phyloP scores from a whole-genome alignment of 1,140 invertebrate species.

The Drosophila chauvacae region DNA sequence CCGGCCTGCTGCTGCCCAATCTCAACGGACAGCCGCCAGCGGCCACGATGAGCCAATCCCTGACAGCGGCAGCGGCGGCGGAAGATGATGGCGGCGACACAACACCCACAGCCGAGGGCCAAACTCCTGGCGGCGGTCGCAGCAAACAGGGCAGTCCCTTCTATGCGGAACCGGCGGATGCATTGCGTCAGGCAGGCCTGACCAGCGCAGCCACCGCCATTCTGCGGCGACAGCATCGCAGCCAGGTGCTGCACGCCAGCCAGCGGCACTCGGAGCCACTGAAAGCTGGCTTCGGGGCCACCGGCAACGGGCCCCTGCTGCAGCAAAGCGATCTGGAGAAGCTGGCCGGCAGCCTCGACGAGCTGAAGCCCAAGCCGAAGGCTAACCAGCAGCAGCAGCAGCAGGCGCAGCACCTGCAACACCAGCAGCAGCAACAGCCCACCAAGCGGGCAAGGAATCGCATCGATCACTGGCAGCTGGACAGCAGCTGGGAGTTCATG shows the following conservation, averaged over 20 bases:
- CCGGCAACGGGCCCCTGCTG: slow-evolving; percentile 46
- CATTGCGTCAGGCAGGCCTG: slow-evolving; percentile 86
- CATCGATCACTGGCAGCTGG: slow-evolving; percentile 91
- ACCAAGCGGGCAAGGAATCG: slow-evolving; percentile 76
- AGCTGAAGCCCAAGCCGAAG: slow-evolving; percentile 80
- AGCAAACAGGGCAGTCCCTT: slow-evolving; percentile 91
- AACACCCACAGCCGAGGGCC: slow-evolving; percentile 70
- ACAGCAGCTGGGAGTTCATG: slow-evolving; percentile 95
- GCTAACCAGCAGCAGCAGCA: slow-evolving; percentile 34
- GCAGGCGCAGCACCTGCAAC: slow-evolving; percentile 35
- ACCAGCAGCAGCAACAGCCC: slow-evolving; percentile 50
- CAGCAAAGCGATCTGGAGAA: slow-evolving; percentile 77
- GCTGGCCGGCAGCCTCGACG: slow-evolving; percentile 77
- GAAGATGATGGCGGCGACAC: slow-evolving; percentile 60
- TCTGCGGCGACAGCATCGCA: slow-evolving; percentile 75
- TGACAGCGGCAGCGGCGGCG: slow-evolving; percentile 10
- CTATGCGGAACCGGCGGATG: slow-evolving; percentile 96
- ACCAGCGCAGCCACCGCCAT: slow-evolving; percentile 83
- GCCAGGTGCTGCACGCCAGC: slow-evolving; percentile 76
- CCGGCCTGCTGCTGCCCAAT: slow-evolving; percentile 70
- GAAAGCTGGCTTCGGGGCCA: slow-evolving; percentile 68
- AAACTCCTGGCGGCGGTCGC: slow-evolving; percentile 55
- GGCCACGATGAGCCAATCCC: slow-evolving; percentile 60
- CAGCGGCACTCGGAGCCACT: slow-evolving; percentile 87
- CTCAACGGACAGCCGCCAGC: slow-evolving; percentile 8